Evolutionary conservation across 2,888 invertebrate species (phyloP).

Genomic region (Harpagoxenus sublaevis): DNA sequence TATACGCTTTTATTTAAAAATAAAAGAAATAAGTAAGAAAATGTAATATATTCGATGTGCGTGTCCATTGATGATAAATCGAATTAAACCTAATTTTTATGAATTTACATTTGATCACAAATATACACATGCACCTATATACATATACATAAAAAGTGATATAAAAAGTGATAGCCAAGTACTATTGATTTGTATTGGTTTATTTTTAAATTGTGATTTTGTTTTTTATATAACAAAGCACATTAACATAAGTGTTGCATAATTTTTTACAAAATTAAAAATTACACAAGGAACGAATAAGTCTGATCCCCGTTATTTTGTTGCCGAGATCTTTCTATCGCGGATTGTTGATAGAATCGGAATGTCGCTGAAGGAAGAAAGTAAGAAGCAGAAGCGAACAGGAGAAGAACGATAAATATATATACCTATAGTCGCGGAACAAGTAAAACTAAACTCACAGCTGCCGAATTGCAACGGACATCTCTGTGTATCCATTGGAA

Average conservation of each 20-base stretch:
- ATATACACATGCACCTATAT: too few relatives aligned
- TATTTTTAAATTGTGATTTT: not conserved
- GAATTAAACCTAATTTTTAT: not conserved
- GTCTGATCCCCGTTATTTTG: slow-evolving; percentile 38
- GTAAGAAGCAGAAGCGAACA: not conserved
- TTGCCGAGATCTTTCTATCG: slow-evolving; percentile 11
- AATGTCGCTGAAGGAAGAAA: not conserved
- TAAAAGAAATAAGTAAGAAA: not conserved
- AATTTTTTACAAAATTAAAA: not conserved
- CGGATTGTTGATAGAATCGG: not conserved
- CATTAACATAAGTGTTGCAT: not conserved
- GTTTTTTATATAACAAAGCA: not conserved
- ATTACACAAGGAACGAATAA: slow-evolving; percentile 33
- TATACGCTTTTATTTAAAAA: not conserved
- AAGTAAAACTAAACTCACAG: slow-evolving; percentile 89
- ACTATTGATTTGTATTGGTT: not conserved
- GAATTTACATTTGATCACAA: not conserved
- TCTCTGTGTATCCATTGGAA: slow-evolving; percentile 94
- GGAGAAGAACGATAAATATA: not conserved
- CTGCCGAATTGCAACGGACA: slow-evolving; percentile 94
- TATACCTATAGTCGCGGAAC: not conserved
- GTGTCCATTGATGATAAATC: not conserved
- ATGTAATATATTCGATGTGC: not conserved
- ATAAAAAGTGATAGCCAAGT: too few relatives aligned
- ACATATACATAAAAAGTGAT: too few relatives aligned